Conservation (phyloP, 2,113 vertebrate species). For the Calidris pygmaea region DNA sequence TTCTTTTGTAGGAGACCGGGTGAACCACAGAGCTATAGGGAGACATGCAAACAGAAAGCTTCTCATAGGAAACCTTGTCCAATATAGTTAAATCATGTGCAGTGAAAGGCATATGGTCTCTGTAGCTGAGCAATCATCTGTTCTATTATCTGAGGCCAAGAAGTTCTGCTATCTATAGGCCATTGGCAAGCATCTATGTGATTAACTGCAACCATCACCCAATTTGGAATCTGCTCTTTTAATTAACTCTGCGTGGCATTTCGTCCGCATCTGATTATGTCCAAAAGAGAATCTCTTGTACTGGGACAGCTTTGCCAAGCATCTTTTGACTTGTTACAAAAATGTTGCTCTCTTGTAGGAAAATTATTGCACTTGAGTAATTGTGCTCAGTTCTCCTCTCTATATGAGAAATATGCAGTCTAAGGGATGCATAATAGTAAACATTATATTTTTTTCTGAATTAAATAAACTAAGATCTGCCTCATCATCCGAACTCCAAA, state of each 20-base stretch:
- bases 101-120: background rate
- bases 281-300: background rate
- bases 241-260: conserved; percentile 33
- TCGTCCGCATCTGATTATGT: background rate
- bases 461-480: background rate
- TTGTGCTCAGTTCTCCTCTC: background rate
- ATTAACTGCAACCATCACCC: background rate
- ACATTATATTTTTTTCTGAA: background rate
- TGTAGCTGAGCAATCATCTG: background rate
- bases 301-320: background rate
- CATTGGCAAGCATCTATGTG: background rate
- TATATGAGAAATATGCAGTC: background rate
- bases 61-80: background rate
- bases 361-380: background rate
- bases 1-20: background rate
- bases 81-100: background rate
- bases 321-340: background rate
- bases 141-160: background rate
- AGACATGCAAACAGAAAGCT: background rate
- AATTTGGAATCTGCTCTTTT: background rate
- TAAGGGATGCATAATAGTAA: background rate
- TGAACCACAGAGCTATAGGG: background rate
- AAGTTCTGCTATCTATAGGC: background rate
- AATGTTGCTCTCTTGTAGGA: background rate
- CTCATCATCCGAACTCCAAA: background rate